phyloP scores from a whole-genome alignment of 2,888 invertebrate species.

The Heliconius aoede region DNA sequence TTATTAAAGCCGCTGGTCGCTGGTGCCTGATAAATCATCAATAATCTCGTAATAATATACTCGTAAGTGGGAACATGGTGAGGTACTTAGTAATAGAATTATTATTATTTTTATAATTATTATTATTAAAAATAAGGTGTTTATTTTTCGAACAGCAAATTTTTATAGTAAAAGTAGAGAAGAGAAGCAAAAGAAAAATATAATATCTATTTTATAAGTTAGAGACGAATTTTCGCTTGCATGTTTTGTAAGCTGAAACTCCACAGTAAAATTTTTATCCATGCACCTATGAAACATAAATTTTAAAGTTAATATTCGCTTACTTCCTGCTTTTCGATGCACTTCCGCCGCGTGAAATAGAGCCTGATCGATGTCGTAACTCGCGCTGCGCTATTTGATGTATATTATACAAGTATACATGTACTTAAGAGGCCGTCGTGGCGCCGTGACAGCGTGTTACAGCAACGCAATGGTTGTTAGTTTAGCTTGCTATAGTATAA shows the following conservation, averaged over 20 bases:
- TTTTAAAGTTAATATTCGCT: conserved; percentile 30
- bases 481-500: too few relatives aligned
- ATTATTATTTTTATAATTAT: too few relatives aligned
- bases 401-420: neutral
- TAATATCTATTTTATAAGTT: neutral
- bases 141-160: too few relatives aligned
- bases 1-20: too few relatives aligned
- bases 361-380: conserved; percentile 29
- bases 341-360: conserved; percentile 30
- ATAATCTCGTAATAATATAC: too few relatives aligned
- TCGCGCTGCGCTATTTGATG: neutral
- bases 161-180: too few relatives aligned
- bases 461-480: neutral
- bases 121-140: too few relatives aligned
- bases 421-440: neutral
- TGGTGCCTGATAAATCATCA: too few relatives aligned
- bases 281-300: conserved; percentile 26
- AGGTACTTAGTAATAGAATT: too few relatives aligned
- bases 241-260: neutral
- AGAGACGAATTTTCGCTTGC: neutral
- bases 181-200: too few relatives aligned
- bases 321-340: conserved; percentile 29
- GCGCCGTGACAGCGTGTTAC: neutral
- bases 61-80: too few relatives aligned
- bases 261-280: conserved; percentile 10